Base-by-base conservation (phyloP, 2,797 vertebrate species). In the Chrysocyon brachyurus region DNA sequence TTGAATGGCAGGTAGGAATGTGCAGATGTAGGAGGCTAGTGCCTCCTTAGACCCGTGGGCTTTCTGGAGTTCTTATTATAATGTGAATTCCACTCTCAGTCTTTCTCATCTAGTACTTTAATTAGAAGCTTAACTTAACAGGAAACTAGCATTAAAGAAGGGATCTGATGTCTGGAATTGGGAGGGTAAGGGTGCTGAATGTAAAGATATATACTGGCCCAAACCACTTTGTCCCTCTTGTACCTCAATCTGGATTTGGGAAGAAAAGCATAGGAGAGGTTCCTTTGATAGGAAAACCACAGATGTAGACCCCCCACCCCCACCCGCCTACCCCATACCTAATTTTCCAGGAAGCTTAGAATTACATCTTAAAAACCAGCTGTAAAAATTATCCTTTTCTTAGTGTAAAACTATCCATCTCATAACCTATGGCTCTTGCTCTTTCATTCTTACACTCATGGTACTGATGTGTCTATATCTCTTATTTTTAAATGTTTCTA, bases 371-470 rank as follows among this genome's bases (percentile, higher is more conserved):
- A 59, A 87, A 96, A 92, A 28, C 14, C 14, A 17, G 24, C 87
- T 85, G 2, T 26, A n/a, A 82, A 87, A 73, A 64, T 70, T 77
- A 56, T 57, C 15, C 2, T 86, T 91, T 70, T n/a, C 16, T 33
- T 64, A 87, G 10, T 5, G 3, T 57, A 54, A 79, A 91, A 66
- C 16, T 91, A 52, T 0, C 21, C 26, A 77, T 66, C 15, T 96
- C 4, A 2, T 12, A 73, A 68, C 21, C 12, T 57, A 77, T 72
- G 36, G 26, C 10, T 96, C 66, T 95, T 79, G 40, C 16, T 28
- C 22, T 96, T 94, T 89, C 17, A n/a, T 82, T 85, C 49, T 93
- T 72, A 21, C 63, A 87, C 57, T 57, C 63, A n/a, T 46, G 36
- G 22, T 87, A 12, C 56, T 81, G 68, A 92, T 70, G 16, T 94